Evolutionary conservation across 2,113 vertebrate species (phyloP), one percentile per base, ranked within the genome.

Genomic region (Stigmatopora argus): DNA sequence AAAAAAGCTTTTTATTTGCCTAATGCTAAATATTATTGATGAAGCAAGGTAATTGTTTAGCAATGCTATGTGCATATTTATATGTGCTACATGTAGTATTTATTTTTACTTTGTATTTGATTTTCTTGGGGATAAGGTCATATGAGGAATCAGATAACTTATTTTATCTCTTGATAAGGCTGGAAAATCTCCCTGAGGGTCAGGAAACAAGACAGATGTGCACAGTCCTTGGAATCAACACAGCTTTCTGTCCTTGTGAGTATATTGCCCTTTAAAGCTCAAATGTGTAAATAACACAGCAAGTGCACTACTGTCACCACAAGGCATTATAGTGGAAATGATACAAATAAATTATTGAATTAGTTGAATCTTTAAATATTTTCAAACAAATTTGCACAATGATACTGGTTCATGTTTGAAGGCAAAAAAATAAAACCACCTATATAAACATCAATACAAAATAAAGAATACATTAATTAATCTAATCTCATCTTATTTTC

Each of bases 161-260:
- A 71, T 82, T 75, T 85, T 80, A 87, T 79, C 78, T 83, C 71
- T 83, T 83, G 83, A 68, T 59, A 70, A 65, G 64, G 62, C 69
- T 69, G 64, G 18, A 77, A 78, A 87, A 82, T 84, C 78, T 82
- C 72, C 74, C 55, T 66, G 38, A 49, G 72, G 69, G 69, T 62
- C 49, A 60, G 53, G 62, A 59, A 51, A 59, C 66, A 66, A 64
- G 77, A 74, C 85, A 86, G 78, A 80, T 86, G 83, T 83, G 74
- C 72, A 63, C 51, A 66, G 76, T 78, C 78, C 75, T 76, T 65
- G 74, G 69, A 60, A 64, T 74, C 66, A 71, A 59, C 48, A 69
- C 13, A 34, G 73, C 62, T 48, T 48, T 41, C 64, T 73, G 74
- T 72, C 78, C 65, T 78, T 81, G 55, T 70, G 67, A 70, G 62